Evolutionary conservation across 1,140 invertebrate species (phyloP), one percentile per base, ranked within the genome.

Genomic region (Galleria mellonella): DNA sequence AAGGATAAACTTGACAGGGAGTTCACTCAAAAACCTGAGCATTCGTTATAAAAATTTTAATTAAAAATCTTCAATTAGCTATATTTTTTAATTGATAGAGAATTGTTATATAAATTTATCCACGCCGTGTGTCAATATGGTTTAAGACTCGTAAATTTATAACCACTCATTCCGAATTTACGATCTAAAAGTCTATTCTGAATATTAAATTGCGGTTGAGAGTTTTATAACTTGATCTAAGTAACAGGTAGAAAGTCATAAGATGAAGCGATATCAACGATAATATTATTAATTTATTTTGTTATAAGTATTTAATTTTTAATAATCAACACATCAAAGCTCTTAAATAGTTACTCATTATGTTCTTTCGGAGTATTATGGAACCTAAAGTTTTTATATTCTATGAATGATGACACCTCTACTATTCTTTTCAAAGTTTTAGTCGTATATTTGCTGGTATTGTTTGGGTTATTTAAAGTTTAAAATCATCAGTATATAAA

Each of bases 101-200:
- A n/a, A n/a, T n/a, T n/a, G n/a, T n/a, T n/a, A n/a, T n/a, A n/a
- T n/a, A n/a, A n/a, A n/a, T n/a, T n/a, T n/a, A n/a, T n/a, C n/a
- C n/a, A n/a, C n/a, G n/a, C n/a, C n/a, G n/a, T n/a, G n/a, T n/a
- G n/a, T n/a, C 55, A 62, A 58, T 58, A 43, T 29, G 43, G 41
- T 42, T 51, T 52, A 57, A 63, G 61, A 59, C 33, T 57, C 43
- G 28, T 51, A 33, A 57, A 61, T 64, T 68, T 68, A 68, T 61
- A 46, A 43, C 41, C 40, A 41, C 51, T 61, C 48, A 42, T 32
- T 50, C 23, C 31, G 17, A 39, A 68, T 64, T 68, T 64, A 68
- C 55, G 58, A 49, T 49, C 40, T 31, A 49, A 48, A 52, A 53
- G 42, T 50, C 43, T 58, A 64, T 61, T 55, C 49, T 47, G 61